Conservation (phyloP, 53 echinoderm and acorn worm species). For the Antedon mediterranea region DNA sequence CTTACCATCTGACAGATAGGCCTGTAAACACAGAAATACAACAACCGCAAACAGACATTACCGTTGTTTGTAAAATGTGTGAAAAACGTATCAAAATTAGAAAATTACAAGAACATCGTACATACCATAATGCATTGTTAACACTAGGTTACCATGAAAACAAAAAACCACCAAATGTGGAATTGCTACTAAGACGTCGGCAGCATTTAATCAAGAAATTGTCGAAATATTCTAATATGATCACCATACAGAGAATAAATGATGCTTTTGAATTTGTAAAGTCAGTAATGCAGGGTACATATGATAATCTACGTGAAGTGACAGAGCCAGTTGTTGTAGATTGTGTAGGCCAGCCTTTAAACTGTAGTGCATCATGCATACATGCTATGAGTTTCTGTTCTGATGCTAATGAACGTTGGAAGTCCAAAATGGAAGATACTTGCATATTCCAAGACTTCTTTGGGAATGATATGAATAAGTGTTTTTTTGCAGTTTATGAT, state of each 20-base stretch:
- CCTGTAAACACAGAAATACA: constrained; percentile 30
- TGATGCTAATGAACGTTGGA: constrained; percentile 76
- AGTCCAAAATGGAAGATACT: constrained; percentile 82
- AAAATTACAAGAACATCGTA: constrained; percentile 49
- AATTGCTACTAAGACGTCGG: constrained; percentile 40
- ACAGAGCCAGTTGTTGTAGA: constrained; percentile 32
- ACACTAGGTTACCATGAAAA: constrained; percentile 39
- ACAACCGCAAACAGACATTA: constrained; percentile 57
- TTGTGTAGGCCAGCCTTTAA: constrained; percentile 52
- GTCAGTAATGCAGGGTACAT: constrained; percentile 68
- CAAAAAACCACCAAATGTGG: constrained; percentile 36
- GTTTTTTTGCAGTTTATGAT: constrained; percentile 91
- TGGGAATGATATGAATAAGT: constrained; percentile 78
- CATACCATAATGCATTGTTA: constrained; percentile 55
- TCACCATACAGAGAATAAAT: constrained; percentile 49
- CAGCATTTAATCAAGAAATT: constrained; percentile 31
- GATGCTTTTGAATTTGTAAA: constrained; percentile 79
- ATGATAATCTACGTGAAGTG: constrained; percentile 45
- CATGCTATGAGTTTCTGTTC: constrained; percentile 75
- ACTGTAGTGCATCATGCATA: constrained; percentile 64
- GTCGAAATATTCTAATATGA: constrained; percentile 17
- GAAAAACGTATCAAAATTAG: constrained; percentile 44
- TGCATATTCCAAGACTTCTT: constrained; percentile 92
- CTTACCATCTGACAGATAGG: constrained; percentile 17
- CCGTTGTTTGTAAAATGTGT: constrained; percentile 67